phyloP scores from a whole-genome alignment of 1,140 invertebrate genomes.

The Drosophila subobscura region DNA sequence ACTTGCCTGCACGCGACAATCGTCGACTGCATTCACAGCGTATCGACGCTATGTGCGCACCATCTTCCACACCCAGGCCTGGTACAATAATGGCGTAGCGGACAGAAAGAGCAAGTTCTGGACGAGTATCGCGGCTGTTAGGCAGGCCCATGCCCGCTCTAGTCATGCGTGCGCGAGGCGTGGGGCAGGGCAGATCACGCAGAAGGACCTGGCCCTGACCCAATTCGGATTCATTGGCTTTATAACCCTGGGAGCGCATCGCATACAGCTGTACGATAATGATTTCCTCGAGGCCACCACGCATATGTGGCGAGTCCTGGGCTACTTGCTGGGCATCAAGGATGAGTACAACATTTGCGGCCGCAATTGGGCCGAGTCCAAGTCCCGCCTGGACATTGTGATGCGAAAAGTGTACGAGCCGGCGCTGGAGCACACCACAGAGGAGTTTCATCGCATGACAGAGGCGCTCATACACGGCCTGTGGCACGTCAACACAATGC shows the following conservation, averaged over 20 bases:
- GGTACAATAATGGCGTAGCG: slow-evolving; percentile 87
- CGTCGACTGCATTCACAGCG: slow-evolving; percentile 86
- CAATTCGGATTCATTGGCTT: slow-evolving; percentile 95
- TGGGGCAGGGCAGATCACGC: slow-evolving; percentile 85
- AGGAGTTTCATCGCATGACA: slow-evolving; percentile 72
- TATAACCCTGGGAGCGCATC: slow-evolving; percentile 87
- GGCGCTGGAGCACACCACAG: slow-evolving; percentile 53
- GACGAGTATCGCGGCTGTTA: slow-evolving; percentile 88
- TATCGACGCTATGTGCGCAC: slow-evolving; percentile 91
- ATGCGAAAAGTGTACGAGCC: slow-evolving; percentile 70
- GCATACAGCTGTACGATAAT: slow-evolving; percentile 86
- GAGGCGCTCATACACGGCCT: slow-evolving; percentile 68
- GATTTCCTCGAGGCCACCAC: slow-evolving; percentile 90
- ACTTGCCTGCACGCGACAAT: slow-evolving; percentile 87
- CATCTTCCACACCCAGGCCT: slow-evolving; percentile 88
- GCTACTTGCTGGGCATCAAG: slow-evolving; percentile 91
- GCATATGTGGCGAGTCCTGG: slow-evolving; percentile 93
- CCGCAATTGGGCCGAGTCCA: slow-evolving; percentile 65
- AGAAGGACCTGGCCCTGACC: slow-evolving; percentile 93
- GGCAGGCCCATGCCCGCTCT: slow-evolving; percentile 87
- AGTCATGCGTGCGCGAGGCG: slow-evolving; percentile 84
- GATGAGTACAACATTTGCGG: slow-evolving; percentile 85
- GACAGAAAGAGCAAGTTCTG: slow-evolving; percentile 83
- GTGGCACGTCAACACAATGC: slow-evolving; percentile 73
- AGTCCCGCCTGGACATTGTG: slow-evolving; percentile 65